Evolutionary conservation across 2,888 invertebrate genomes (phyloP).

Genomic region (Drosophila conformis): DNA sequence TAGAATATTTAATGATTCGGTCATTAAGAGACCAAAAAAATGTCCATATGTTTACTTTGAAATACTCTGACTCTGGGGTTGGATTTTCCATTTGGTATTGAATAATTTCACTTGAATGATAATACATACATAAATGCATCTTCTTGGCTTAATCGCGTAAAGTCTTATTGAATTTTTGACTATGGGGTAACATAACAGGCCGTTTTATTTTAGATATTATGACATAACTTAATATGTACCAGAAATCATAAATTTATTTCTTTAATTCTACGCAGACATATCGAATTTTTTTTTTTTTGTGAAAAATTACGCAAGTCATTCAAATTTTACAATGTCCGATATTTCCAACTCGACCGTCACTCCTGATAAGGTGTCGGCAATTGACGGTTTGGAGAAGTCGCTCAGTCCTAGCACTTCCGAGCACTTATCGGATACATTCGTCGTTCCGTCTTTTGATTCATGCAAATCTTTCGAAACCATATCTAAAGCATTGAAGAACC

Average conservation of each 20-base stretch:
- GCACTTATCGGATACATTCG: not conserved
- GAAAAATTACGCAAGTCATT: not conserved
- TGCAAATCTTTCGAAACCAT: conserved; percentile 5
- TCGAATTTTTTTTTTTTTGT: not conserved
- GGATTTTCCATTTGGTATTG: not conserved
- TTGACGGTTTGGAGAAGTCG: not conserved
- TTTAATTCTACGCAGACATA: not conserved
- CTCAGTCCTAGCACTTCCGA: not conserved
- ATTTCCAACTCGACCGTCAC: not conserved
- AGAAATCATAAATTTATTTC: not conserved
- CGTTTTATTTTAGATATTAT: not conserved
- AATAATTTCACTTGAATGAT: not conserved
- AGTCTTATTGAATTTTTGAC: not conserved
- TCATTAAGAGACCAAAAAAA: not conserved
- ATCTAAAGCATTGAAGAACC: conserved; percentile 1
- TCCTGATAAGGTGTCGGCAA: not conserved
- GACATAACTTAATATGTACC: not conserved
- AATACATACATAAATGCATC: not conserved
- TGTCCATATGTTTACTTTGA: not conserved
- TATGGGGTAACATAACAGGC: conserved; percentile 12
- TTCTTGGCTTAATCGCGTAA: not conserved
- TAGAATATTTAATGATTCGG: not conserved
- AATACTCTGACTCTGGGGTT: not conserved
- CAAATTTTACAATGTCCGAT: conserved; percentile 2
- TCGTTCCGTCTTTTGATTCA: not conserved